Evolutionary conservation across 2,113 vertebrate genomes (phyloP).

Genomic region (Pongo pygmaeus): DNA sequence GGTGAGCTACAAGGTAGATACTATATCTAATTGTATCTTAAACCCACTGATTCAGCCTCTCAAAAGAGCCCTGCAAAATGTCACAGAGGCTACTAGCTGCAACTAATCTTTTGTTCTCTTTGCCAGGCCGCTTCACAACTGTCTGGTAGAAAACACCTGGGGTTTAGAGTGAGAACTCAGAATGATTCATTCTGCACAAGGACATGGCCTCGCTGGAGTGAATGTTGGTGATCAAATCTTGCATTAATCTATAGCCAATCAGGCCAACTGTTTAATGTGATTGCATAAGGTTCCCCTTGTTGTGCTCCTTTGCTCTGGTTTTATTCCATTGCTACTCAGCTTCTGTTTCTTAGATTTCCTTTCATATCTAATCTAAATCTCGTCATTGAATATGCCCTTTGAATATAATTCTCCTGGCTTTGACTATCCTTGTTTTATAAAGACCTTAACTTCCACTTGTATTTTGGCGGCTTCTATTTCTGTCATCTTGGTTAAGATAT

Average conservation of each 20-base stretch:
- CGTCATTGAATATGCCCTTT: background rate
- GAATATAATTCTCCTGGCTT: background rate
- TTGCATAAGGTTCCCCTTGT: background rate
- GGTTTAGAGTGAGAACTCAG: background rate
- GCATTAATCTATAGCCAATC: background rate
- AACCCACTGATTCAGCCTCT: background rate
- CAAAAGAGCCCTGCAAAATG: background rate
- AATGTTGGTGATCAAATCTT: background rate
- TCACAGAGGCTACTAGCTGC: background rate
- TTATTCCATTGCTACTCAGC: background rate
- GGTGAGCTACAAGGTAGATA: background rate
- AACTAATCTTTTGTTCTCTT: background rate
- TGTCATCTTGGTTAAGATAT: background rate
- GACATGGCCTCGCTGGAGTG: background rate
- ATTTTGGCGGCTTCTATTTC: slow-evolving; percentile 6
- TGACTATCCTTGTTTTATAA: background rate
- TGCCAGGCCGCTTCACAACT: background rate
- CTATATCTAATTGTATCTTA: background rate
- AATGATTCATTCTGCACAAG: background rate
- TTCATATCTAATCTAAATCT: background rate
- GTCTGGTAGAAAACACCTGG: background rate
- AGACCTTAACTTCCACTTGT: background rate
- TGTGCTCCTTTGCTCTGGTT: background rate
- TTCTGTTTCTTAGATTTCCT: background rate
- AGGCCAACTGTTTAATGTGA: background rate